Conservation (phyloP, 2,888 invertebrate genomes). For the Torymus auratus region DNA sequence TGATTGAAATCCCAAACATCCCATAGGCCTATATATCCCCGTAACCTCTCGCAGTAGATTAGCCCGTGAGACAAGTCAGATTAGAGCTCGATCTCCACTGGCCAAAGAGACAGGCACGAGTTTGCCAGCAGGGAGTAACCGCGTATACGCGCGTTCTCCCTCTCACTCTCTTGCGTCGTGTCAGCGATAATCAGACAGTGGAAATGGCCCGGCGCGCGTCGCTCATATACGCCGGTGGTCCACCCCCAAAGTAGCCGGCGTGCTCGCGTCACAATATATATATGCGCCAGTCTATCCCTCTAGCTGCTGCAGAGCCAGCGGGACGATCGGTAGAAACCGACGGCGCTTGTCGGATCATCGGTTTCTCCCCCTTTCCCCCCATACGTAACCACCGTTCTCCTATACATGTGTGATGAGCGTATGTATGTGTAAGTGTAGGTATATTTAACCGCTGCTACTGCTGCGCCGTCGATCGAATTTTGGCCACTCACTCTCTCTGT, state of each 20-base stretch:
- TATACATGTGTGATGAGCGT: not conserved
- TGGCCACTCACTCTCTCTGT: not conserved
- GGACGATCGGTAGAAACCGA: slow-evolving; percentile 20
- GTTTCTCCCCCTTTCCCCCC: not conserved
- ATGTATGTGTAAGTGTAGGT: not conserved
- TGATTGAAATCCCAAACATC: too few species aligned
- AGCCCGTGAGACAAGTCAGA: too few species aligned
- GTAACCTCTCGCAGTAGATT: too few species aligned
- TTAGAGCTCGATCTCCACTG: too few species aligned
- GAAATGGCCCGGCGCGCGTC: slow-evolving; percentile 35
- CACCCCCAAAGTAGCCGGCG: slow-evolving; percentile 18
- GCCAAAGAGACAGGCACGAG: not conserved
- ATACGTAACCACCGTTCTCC: not conserved
- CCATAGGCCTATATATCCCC: too few species aligned
- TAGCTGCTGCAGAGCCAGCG: not conserved
- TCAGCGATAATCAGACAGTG: slow-evolving; percentile 55
- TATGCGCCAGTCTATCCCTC: not conserved
- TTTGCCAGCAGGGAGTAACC: too few species aligned
- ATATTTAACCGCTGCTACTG: not conserved
- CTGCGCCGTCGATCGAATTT: slow-evolving; percentile 32
- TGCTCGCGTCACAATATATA: slow-evolving; percentile 26
- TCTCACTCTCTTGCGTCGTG: slow-evolving; percentile 10
- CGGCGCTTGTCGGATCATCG: slow-evolving; percentile 44
- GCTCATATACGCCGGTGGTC: not conserved
- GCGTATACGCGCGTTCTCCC: too few species aligned